Evolutionary conservation across 35 echinoderm and acorn worm genomes (phyloP), one percentile per base, ranked within the genome.

Genomic region (Ophiothrix spiculata): DNA sequence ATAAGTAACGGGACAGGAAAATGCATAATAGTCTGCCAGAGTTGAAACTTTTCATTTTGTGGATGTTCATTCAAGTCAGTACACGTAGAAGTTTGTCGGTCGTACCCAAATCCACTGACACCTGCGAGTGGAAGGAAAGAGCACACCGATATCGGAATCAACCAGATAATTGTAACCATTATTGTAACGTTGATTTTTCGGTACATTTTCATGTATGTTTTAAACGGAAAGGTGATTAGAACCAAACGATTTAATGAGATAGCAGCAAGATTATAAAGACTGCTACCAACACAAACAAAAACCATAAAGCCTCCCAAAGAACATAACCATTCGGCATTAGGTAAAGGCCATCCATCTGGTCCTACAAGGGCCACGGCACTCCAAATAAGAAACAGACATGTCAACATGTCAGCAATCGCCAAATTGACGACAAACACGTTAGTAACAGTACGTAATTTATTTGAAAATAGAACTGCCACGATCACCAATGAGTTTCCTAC

Each of bases 1-100:
- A 84, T n/a, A 21, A 88, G 12, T 6, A 95, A 81, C 16, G 93
- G 89, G n/a, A 95, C n/a, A 31, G 38, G 25, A 42, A n/a, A 91
- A 69, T 6, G 60, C 10, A 91, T 79, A 8, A 91, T 87, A n/a
- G 83, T 64, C 23, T 86, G 78, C 10, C 87, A 39, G n/a, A 97
- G 37, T 23, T 88, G 75, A 37, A 73, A 81, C n/a, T 56, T 80
- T 15, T 88, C 60, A 64, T 56, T 49, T 1, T 38, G 54, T 0
- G 56, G 77, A 16, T 45, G 38, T 40, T 39, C 40, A 32, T 69
- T 37, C 36, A 80, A 49, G 33, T 78, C 40, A 33, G 40, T 34
- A 13, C 87, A 81, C 10, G 79, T 40, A 80, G 36, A 35, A 0
- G 39, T 49, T 31, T 81, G 60, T 54, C 64, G 10, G 36, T 79